Conservation (phyloP, 2,888 invertebrate genomes). For the Bombyx huttoni region DNA sequence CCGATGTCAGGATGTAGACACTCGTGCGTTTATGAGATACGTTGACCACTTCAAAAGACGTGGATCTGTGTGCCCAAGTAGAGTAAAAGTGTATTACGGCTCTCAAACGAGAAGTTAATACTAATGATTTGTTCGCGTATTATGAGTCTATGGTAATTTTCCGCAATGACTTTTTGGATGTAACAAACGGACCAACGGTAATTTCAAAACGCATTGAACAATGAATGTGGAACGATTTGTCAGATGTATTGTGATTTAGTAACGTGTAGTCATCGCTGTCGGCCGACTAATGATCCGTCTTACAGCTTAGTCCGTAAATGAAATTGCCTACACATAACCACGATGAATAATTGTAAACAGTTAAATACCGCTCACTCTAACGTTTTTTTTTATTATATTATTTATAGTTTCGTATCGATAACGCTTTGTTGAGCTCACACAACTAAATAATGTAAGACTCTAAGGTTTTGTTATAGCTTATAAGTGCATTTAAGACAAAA, state of each 20-base stretch:
- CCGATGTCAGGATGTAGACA: no score
- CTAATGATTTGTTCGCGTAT: no score
- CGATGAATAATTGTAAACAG: not conserved
- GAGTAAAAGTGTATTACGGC: no score
- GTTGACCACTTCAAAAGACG: no score
- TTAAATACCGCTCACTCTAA: not conserved
- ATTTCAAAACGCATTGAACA: not conserved
- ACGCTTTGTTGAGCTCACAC: no score
- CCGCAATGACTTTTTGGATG: not conserved
- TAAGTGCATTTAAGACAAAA: not conserved
- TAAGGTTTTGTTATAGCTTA: not conserved
- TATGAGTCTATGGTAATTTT: not conserved
- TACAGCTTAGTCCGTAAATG: conserved; percentile 33
- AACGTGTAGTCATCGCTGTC: conserved; percentile 25
- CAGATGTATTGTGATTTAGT: conserved; percentile 25
- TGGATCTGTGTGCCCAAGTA: no score
- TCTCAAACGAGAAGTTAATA: no score
- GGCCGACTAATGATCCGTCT: conserved; percentile 36
- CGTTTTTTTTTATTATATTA: not conserved
- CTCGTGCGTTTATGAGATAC: no score
- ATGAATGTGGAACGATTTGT: conserved; percentile 18
- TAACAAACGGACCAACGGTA: not conserved
- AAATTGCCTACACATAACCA: conserved; percentile 23
- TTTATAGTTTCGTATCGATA: no score
- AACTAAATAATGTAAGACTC: not conserved